Evolutionary conservation across 2,797 vertebrate genomes (phyloP), one percentile per base, ranked within the genome.

Genomic region (Typhlichthys eigenmanni): DNA sequence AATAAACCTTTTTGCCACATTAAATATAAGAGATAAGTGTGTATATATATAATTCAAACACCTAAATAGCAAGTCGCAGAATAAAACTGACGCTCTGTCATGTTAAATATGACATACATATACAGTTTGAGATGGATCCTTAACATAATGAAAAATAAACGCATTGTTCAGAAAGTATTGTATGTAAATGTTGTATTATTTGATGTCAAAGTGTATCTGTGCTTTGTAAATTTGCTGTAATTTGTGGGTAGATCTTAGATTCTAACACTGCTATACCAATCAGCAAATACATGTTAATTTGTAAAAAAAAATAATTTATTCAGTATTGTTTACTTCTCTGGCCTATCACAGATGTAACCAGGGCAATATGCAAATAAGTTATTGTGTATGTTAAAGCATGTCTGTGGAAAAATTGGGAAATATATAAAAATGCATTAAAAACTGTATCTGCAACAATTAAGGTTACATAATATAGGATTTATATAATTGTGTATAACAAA

Each of bases 271-370:
- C 10, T 68, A 62, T 54, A 73, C 47, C 7, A 60, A 68, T 79
- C 58, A 10, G 17, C 82, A 69, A 82, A 72, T 84, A 85, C 61
- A 68, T 78, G 77, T 80, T 75, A 72, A 79, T 86, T 82, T 89
- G 84, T 89, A 90, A 79, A 86, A 79, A 86, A 71, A 78, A 55
- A 50, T 89, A 78, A 89, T 76, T 86, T 88, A 87, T 85, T 87
- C 85, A 86, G 85, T 89, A 85, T 88, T 58, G 58, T 67, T 85
- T 64, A 68, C 50, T 75, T 62, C 67, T 74, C 60, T 48, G 12
- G 73, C 66, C 73, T 60, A 56, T 67, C 69, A 51, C 54, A 64
- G 62, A 76, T 43, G 55, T 64, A 58, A 64, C 69, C 19, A 67
- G 61, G 74, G 3, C 24, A 24, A 24, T 24, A 24, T 24, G 74